phyloP scores from a whole-genome alignment of 2,113 vertebrate species.

The Pluvianellus socialis region DNA sequence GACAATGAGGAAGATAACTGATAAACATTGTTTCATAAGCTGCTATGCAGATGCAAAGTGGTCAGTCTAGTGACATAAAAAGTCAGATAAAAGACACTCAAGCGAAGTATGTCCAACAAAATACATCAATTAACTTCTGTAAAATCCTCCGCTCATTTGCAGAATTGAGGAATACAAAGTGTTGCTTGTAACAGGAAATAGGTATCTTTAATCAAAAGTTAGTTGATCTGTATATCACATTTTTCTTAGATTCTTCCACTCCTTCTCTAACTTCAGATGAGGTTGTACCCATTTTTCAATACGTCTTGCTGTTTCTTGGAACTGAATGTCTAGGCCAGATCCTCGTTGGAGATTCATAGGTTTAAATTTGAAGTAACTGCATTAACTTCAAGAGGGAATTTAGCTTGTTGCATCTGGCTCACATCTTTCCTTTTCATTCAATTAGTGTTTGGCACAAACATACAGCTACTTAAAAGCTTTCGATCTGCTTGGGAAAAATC shows the following conservation, averaged over 20 bases:
- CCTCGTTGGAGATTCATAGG: neutral
- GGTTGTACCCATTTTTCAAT: slow-evolving; percentile 13
- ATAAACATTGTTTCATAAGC: neutral
- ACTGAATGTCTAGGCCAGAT: neutral
- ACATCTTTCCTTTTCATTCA: slow-evolving; percentile 58
- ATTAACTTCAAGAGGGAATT: slow-evolving; percentile 57
- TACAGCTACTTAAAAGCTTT: slow-evolving; percentile 68
- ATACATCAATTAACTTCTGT: neutral
- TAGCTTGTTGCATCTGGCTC: slow-evolving; percentile 54
- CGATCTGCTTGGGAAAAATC: slow-evolving; percentile 55
- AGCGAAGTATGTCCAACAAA: neutral
- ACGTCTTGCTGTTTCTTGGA: neutral
- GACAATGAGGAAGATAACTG: neutral
- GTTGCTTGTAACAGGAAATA: slow-evolving; percentile 3
- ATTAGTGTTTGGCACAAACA: slow-evolving; percentile 66
- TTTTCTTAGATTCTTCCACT: neutral
- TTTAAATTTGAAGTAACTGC: slow-evolving; percentile 35
- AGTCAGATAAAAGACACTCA: neutral
- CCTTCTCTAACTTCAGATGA: slow-evolving; percentile 1
- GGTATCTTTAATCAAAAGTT: slow-evolving; percentile 11
- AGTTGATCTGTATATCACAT: neutral
- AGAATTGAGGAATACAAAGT: neutral
- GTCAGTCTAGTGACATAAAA: neutral
- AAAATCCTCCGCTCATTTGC: neutral
- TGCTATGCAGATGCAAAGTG: neutral